Conservation (phyloP, 35 echinoderm and acorn worm genomes). For the Chiridota heheva region DNA sequence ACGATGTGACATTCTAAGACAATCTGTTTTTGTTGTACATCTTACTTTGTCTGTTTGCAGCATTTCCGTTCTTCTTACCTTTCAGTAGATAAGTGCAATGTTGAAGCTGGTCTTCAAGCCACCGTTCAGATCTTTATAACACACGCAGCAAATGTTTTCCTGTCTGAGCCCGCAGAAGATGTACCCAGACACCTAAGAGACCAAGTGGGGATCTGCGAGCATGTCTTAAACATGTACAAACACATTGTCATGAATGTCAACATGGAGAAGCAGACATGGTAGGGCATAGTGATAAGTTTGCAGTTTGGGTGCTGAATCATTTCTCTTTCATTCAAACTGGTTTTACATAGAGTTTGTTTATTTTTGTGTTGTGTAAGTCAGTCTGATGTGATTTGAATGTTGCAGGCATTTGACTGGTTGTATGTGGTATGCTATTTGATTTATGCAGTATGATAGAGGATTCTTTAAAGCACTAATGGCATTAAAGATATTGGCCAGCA, state of each 20-base stretch:
- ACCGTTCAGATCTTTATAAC: constrained; percentile 95
- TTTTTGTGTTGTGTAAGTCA: background rate
- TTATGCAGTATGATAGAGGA: no score
- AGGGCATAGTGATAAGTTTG: constrained; percentile 14
- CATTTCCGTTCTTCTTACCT: background rate
- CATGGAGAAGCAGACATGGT: constrained; percentile 86
- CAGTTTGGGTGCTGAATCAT: no score
- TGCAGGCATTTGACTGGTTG: background rate
- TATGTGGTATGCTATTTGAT: no score
- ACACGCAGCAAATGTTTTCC: constrained; percentile 86
- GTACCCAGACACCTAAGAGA: constrained; percentile 44
- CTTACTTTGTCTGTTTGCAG: no score
- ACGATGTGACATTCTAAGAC: no score
- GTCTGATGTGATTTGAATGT: background rate
- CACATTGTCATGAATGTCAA: constrained; percentile 96
- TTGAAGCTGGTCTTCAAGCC: constrained; percentile 83
- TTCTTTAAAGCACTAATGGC: no score
- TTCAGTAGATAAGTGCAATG: constrained; percentile 67
- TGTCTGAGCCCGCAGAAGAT: constrained; percentile 63
- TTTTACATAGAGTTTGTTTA: background rate
- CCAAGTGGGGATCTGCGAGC: constrained; percentile 87
- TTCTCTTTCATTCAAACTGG: no score
- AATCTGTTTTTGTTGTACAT: no score
- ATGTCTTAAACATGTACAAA: constrained; percentile 74
- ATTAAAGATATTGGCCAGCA: no score